These are phyloP conservation scores for Syngnathus rostellatus DNA, from an alignment of 2,797 vertebrate species.

Conservation along the genomic window DNA sequence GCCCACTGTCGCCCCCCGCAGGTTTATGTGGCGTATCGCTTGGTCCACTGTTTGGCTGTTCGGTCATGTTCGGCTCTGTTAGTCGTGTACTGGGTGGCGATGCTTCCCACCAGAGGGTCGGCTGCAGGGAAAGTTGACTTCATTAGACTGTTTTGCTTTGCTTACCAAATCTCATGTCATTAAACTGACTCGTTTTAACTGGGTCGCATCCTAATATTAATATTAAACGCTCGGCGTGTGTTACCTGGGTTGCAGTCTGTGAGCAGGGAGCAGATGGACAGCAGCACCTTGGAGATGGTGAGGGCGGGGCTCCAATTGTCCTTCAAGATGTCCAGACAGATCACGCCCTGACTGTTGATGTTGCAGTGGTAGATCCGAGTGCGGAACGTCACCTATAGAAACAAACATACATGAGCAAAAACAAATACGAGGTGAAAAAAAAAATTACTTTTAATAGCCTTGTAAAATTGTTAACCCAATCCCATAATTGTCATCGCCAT, in stretches of 20 bases:
- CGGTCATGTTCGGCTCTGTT: conserved; percentile 96
- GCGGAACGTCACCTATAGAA: conserved; percentile 84
- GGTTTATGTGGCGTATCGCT: conserved; percentile 87
- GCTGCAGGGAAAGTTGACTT: conserved; percentile 63
- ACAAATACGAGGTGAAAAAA: neutral
- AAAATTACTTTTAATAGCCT: neutral
- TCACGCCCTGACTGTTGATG: conserved; percentile 98
- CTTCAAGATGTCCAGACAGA: conserved; percentile 97
- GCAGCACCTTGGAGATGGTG: conserved; percentile 96
- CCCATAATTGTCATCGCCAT: neutral
- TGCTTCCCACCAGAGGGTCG: conserved; percentile 91
- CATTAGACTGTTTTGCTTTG: neutral
- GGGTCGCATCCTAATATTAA: neutral
- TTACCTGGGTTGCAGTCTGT: conserved; percentile 97
- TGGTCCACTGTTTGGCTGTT: conserved; percentile 96
- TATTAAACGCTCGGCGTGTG: conserved; percentile 11
- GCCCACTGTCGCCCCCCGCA: conserved; percentile 14
- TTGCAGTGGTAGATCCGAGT: conserved; percentile 99
- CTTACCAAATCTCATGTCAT: no score
- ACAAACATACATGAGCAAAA: neutral
- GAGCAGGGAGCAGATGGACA: conserved; percentile 97
- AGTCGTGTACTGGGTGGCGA: conserved; percentile 92
- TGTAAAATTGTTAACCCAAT: neutral
- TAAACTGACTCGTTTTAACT: neutral
- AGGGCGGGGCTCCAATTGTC: conserved; percentile 98